These are phyloP conservation scores for Agrypnia vestita DNA, from an alignment of 1,140 invertebrate species.

Conservation along the genomic window DNA sequence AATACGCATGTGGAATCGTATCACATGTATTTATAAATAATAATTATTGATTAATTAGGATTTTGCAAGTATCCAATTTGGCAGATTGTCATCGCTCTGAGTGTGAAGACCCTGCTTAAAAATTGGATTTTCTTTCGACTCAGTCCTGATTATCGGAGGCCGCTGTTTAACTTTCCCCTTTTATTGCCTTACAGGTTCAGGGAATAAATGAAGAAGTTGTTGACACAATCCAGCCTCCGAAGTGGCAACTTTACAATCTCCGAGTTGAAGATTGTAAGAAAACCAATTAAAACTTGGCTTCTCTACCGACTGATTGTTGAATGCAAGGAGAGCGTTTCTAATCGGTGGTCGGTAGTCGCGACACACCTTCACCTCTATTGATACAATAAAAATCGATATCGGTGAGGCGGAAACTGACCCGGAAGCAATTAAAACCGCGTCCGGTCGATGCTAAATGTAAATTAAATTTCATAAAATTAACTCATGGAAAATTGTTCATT, in stretches of 20 bases:
- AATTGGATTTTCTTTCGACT: conserved; percentile 19
- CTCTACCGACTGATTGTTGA: conserved; percentile 31
- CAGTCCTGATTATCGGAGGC: conserved; percentile 15
- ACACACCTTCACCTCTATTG: conserved; percentile 25
- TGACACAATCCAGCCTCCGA: conserved; percentile 13
- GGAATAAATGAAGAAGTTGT: conserved; percentile 34
- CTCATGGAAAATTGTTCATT: no score
- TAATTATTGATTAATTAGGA: background rate
- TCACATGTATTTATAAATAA: no score
- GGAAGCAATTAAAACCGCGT: conserved; percentile 30
- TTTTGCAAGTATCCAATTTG: background rate
- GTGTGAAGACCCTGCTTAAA: background rate
- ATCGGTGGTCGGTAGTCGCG: background rate
- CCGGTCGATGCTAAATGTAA: background rate
- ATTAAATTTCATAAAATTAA: no score
- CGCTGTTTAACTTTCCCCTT: conserved; percentile 1
- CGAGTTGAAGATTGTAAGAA: conserved; percentile 28
- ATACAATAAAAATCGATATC: conserved; percentile 32
- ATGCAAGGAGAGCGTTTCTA: background rate
- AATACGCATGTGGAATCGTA: no score
- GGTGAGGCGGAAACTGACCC: background rate
- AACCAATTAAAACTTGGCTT: conserved; percentile 48
- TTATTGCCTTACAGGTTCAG: conserved; percentile 15
- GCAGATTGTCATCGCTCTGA: background rate
- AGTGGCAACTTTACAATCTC: conserved; percentile 37